Evolutionary conservation across 2,888 invertebrate genomes (phyloP), one percentile per base, ranked within the genome.

Genomic region (Tipula lateralis): DNA sequence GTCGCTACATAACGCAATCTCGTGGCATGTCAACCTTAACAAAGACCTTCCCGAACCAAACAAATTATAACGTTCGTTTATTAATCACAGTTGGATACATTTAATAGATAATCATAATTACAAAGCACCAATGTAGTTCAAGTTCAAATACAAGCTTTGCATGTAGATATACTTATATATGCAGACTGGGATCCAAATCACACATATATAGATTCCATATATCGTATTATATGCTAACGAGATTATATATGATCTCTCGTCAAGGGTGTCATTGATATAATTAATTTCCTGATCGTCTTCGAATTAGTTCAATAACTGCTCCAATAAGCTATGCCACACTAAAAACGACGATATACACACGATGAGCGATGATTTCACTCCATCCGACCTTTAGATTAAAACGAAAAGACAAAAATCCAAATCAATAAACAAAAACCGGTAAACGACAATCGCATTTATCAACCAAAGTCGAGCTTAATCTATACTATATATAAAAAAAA

Each of bases 1-100:
- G 6, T 12, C 32, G 7, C 5, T 44, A 44, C 3, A 44, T 44
- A 16, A 9, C 19, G 1, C 66, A 66, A 9, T 66, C 24, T 66
- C 9, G 7, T 24, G 24, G 7, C 9, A 24, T 3, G n/a, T 24
- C 19, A 66, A 66, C 66, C 66, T 66, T 66, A 66, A 66, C 66
- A 66, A 66, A 66, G 66, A 66, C 66, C 66, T 66, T 66, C 66
- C 24, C 9, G 9, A 66, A 24, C n/a, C 16, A 2, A 44, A 44
- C 66, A 66, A 66, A 3, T 66, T 66, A 24, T 66, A 66, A 66
- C 24, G 2, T 66, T 66, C n/a, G n/a, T 44, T 44, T 44, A n/a
- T 44, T 66, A 66, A 66, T 66, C 66, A 66, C 66, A 66, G 66
- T 66, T 66, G 24, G 66, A 24, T 66, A 66, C n/a, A n/a, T 66